Evolutionary conservation across 1,140 invertebrate species (phyloP).

Genomic region (Drosophila setifemur): DNA sequence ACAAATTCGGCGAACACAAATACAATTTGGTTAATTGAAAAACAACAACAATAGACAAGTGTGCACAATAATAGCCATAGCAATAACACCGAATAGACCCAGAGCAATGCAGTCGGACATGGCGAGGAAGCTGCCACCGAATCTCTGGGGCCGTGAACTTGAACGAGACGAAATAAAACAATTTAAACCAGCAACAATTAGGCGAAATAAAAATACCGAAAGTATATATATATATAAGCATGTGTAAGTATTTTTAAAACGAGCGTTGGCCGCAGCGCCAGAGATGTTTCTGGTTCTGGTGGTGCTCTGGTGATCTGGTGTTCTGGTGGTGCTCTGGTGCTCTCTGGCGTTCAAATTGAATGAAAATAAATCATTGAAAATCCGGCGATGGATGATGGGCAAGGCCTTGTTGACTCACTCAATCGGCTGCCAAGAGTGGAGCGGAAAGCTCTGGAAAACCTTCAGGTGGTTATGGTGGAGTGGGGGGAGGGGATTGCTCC

Average conservation of each 20-base stretch:
- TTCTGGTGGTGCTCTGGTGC: no score
- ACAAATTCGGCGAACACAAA: constrained; percentile 43
- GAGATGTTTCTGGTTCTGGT: constrained; percentile 51
- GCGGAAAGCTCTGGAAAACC: constrained; percentile 13
- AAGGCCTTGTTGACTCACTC: constrained; percentile 37
- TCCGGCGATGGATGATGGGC: constrained; percentile 14
- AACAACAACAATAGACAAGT: constrained; percentile 36
- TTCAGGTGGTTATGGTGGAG: background rate
- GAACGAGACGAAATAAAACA: constrained; percentile 67
- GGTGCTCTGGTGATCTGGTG: no score
- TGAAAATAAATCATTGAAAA: constrained; percentile 68
- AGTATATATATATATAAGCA: constrained; percentile 36
- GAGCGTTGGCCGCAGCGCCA: constrained; percentile 22
- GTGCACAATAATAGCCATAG: constrained; percentile 1
- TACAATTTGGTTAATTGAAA: constrained; percentile 69
- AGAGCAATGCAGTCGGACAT: constrained; percentile 23
- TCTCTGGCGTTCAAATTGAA: constrained; percentile 48
- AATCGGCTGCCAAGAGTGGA: constrained; percentile 22
- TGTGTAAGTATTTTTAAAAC: constrained; percentile 61
- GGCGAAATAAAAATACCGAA: constrained; percentile 58
- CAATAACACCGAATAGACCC: no score
- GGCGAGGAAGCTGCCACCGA: constrained; percentile 49
- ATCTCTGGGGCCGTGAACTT: constrained; percentile 69
- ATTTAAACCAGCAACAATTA: constrained; percentile 70
- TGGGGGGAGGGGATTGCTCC: no score